A percentile compares a stretch with the other conserved stretches of the same genome.
These are phyloP conservation scores for Amblyteles armatorius DNA, from an alignment of 2,888 invertebrate species.

Conservation along the genomic window DNA sequence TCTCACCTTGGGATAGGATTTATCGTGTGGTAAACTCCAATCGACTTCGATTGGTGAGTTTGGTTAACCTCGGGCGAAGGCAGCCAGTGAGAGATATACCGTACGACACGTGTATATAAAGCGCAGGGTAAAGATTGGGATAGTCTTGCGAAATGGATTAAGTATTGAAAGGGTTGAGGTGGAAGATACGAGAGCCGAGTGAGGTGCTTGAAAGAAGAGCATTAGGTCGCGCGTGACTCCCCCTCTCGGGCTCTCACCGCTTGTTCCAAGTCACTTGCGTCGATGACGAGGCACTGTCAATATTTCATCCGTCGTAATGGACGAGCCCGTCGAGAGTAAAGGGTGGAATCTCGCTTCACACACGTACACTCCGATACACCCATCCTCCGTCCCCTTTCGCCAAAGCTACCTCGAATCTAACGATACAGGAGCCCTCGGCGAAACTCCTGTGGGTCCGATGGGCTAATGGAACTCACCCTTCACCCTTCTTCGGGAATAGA, in stretches of 20 bases:
- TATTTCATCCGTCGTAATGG: slow-evolving; percentile 72
- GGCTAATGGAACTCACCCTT: slow-evolving; percentile 57
- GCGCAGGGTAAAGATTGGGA: slow-evolving; percentile 42
- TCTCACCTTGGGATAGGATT: slow-evolving; percentile 43
- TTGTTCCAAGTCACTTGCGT: slow-evolving; percentile 53
- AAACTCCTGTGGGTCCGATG: slow-evolving; percentile 38
- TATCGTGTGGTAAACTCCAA: slow-evolving; percentile 49
- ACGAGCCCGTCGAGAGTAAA: slow-evolving; percentile 30
- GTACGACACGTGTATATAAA: slow-evolving; percentile 3
- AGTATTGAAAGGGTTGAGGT: slow-evolving; percentile 47
- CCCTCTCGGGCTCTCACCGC: slow-evolving; percentile 6
- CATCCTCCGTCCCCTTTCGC: slow-evolving; percentile 32
- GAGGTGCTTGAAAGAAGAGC: slow-evolving; percentile 17
- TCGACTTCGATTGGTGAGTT: slow-evolving; percentile 60
- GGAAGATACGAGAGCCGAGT: slow-evolving; percentile 7
- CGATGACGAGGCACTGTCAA: slow-evolving; percentile 70
- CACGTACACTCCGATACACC: not conserved
- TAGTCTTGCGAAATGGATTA: slow-evolving; percentile 49
- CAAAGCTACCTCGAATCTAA: slow-evolving; percentile 42
- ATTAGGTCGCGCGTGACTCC: slow-evolving; percentile 8
- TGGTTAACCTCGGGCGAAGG: slow-evolving; percentile 48
- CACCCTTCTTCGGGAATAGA: not conserved
- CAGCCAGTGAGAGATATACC: slow-evolving; percentile 3
- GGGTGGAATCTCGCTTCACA: slow-evolving; percentile 36
- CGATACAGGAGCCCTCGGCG: slow-evolving; percentile 25